Percentiles rank a stretch among this genome's conserved stretches.
Evolutionary conservation across 2,888 invertebrate species (phyloP).

Genomic region (Labia minor): DNA sequence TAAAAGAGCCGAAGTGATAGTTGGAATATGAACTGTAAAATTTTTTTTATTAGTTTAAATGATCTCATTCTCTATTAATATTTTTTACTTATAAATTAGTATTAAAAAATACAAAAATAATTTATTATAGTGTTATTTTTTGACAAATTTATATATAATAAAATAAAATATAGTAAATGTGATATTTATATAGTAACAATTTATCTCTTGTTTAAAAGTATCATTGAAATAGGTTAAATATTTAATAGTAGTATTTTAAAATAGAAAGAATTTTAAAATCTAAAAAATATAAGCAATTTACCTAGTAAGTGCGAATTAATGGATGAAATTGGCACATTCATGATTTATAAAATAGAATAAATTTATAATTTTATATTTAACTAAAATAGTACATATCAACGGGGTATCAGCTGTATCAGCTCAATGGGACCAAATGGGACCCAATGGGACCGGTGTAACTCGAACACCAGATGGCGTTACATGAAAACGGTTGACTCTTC

Average conservation of each 20-base stretch:
- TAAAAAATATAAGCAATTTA: slow-evolving; percentile 18
- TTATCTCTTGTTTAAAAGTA: too few species aligned
- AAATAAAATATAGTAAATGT: background rate
- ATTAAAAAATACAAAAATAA: background rate
- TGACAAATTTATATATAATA: slow-evolving; percentile 14
- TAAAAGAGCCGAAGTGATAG: slow-evolving; percentile 14
- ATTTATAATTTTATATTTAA: too few species aligned
- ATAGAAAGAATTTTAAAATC: background rate
- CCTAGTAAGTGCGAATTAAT: slow-evolving; percentile 24
- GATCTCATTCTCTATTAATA: background rate
- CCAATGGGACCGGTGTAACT: too few species aligned
- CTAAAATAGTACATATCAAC: too few species aligned
- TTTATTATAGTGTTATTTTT: background rate
- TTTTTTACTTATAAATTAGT: background rate
- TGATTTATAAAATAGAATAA: too few species aligned
- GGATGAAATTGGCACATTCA: slow-evolving; percentile 23
- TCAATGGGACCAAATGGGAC: too few species aligned
- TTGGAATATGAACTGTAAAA: slow-evolving; percentile 18
- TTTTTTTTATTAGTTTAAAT: background rate
- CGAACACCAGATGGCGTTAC: too few species aligned
- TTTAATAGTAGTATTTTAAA: background rate
- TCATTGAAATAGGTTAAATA: too few species aligned
- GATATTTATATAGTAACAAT: background rate
- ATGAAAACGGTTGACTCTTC: too few species aligned
- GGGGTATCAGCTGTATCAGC: too few species aligned